Evolutionary conservation across 2,888 invertebrate genomes (phyloP).

Genomic region (Dryococelus australis): DNA sequence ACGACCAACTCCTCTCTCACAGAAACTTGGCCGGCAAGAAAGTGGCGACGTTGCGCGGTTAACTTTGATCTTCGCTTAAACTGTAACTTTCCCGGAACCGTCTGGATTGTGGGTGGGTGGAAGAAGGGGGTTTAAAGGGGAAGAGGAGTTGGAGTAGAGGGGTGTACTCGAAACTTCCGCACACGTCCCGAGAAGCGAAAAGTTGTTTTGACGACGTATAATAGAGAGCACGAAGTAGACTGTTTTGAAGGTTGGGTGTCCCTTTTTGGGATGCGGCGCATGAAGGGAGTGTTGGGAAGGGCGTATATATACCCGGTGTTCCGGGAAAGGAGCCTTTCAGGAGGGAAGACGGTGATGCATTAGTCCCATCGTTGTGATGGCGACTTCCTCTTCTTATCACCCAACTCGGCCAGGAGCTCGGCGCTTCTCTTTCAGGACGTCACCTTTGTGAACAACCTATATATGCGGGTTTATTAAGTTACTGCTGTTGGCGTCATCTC

Average conservation of each 20-base stretch:
- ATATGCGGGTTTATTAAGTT: background rate
- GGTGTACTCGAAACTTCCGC: slow-evolving; percentile 1
- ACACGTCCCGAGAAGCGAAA: background rate
- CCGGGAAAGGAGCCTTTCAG: background rate
- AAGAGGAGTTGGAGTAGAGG: background rate
- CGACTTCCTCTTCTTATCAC: background rate
- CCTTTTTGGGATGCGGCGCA: background rate
- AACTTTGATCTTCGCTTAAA: slow-evolving; percentile 16
- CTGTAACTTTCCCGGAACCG: background rate
- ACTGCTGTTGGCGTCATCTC: too few species aligned
- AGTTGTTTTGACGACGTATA: slow-evolving; percentile 16
- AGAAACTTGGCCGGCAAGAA: background rate
- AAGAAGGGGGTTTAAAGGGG: background rate
- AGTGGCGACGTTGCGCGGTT: background rate
- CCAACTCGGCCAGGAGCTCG: background rate
- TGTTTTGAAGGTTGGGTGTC: slow-evolving; percentile 11
- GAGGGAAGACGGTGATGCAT: background rate
- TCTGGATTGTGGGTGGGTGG: background rate
- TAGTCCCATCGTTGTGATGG: background rate
- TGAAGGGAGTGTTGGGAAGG: background rate
- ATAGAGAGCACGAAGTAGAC: background rate
- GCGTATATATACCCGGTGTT: background rate
- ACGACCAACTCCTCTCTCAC: too few species aligned
- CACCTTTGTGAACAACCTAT: background rate
- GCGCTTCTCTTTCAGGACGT: background rate